Base-by-base conservation (phyloP, 2,113 vertebrate species). In the Hepsetus odoe region DNA sequence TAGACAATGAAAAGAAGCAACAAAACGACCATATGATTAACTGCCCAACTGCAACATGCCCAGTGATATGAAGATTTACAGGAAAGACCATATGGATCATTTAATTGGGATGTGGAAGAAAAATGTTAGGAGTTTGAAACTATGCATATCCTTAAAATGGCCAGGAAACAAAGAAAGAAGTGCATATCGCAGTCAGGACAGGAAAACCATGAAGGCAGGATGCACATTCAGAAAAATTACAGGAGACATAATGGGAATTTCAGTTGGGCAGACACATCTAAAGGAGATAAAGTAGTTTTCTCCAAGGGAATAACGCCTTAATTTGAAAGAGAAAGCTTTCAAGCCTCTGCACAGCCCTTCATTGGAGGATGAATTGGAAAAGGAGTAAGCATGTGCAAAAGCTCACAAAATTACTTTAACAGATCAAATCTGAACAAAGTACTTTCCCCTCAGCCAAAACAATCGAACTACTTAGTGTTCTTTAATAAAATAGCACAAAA, bases 1-100 rank as follows among this genome's bases (percentile, higher is more conserved):
- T 67, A 77, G 56, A 80, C 74, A 83, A 62, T 77, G 70, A 72
- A 81, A 67, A 72, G 14, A 30, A 65, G 51, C 28, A 80, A 66
- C 32, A 69, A 65, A n/a, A 16, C 33, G 35, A 72, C 18, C 59
- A 65, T 38, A 74, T 59, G 61, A 55, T 64, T 69, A 49, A 61
- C 24, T 62, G 77, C 51, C 77, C 69, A 72, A 56, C 44, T 80
- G 24, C 14, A 79, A 77, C 42, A 76, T 56, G 75, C 4, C 68
- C 35, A 74, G 68, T 67, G 72, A 51, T 51, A 77, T 68, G 40
- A 83, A 75, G 76, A 68, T 32, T 71, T 59, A 72, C n/a, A 76
- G 49, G 33, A 61, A 51, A 35, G 53, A 22, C 6, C 40, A 61
- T 38, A 28, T 65, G 61, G 8, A 73, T 24, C 66, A 58, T 74